Conservation (phyloP, 37 sponge, comb jelly and placozoan genomes). For the Chondrosia reniformis region DNA sequence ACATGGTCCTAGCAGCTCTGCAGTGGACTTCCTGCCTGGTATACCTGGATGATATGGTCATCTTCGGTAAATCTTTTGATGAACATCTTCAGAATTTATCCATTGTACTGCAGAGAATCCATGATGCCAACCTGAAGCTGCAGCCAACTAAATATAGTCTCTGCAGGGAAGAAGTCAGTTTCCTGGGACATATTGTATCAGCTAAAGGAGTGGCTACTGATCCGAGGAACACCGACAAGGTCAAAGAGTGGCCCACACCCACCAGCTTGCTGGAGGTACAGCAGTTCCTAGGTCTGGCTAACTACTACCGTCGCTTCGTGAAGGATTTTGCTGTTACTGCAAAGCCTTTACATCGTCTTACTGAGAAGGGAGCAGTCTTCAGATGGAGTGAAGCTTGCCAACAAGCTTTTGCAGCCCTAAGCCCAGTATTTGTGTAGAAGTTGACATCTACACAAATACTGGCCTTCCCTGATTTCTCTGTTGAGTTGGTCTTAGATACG, state of each 20-base stretch:
- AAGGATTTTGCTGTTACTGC: neutral
- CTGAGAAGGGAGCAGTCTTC: neutral
- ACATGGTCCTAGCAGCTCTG: neutral
- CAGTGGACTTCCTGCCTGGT: neutral
- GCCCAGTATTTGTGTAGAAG: too few species aligned
- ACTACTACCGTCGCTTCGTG: neutral
- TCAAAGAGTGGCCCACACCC: neutral
- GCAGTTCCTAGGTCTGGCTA: neutral
- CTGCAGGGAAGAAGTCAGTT: neutral
- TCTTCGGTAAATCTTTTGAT: neutral
- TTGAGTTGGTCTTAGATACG: neutral
- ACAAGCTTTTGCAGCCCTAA: neutral
- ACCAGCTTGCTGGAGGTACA: neutral
- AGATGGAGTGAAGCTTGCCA: neutral
- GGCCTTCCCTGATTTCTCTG: neutral
- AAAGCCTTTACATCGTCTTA: neutral
- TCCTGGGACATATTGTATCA: neutral
- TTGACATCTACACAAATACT: neutral
- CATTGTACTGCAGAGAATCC: neutral
- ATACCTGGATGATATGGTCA: neutral
- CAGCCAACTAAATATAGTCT: neutral
- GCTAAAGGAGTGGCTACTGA: neutral
- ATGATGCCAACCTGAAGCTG: neutral
- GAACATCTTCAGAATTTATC: neutral
- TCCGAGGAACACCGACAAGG: neutral